Evolutionary conservation across 2,888 invertebrate species (phyloP), one percentile per base, ranked within the genome.

Genomic region (Eledone cirrhosa): DNA sequence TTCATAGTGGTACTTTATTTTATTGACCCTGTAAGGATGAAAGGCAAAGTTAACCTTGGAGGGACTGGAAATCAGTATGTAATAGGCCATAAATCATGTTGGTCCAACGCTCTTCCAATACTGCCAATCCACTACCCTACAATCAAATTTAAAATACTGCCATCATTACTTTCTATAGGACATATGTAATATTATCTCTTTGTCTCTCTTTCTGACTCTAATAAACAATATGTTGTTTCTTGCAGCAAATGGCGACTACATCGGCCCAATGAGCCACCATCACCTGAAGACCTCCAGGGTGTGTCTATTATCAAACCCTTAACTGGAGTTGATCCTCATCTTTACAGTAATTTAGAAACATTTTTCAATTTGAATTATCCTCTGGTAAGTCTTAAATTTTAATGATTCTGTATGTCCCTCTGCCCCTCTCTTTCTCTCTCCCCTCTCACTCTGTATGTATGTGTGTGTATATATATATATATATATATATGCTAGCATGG

Each of bases 291-390:
- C 82, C 82, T 85, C 77, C 87, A 83, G 78, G 88, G 87, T 8
- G 85, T 88, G 0, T 88, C 88, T 59, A 86, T 88, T 74, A 85
- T 88, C 59, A 88, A 88, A 78, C 88, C 88, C 11, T 83, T 88
- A 41, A 86, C 85, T 16, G 88, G 88, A 48, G 88, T 88, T 31
- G 88, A 88, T 79, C 85, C 86, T n/a, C 85, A 88, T 80, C 83
- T 88, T 29, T 87, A 88, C 79, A 84, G 83, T 78, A 88, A 88
- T 80, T 78, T 88, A 78, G 87, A 87, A 85, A 87, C 87, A 69
- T 88, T 87, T 80, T 88, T 88, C 80, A 86, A 84, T 53, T 80
- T 86, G 63, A 81, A 85, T 63, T 88, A 88, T 81, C 88, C 88
- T 53, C 79, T 80, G 27, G 88, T 88, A 83, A 85, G 87, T 83